Evolutionary conservation across 2,888 invertebrate species (phyloP), one percentile per base, ranked within the genome.

Genomic region (Nesidiocoris tenuis): DNA sequence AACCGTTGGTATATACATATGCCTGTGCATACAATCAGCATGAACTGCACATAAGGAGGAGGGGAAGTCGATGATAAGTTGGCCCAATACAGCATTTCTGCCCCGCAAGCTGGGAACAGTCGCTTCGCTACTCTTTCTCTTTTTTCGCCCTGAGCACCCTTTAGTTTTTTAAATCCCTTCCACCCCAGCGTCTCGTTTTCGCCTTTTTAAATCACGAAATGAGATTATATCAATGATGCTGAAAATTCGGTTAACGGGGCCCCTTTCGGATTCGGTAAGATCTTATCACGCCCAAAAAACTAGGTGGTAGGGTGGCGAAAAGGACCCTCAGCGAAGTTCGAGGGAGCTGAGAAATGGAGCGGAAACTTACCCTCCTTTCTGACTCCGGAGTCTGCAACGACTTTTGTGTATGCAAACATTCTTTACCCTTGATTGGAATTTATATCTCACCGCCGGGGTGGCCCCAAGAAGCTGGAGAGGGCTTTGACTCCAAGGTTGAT

Each of bases 221-320:
- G 70, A 71, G 76, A 76, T 76, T 76, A 76, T 76, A 76, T 71
- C 76, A 71, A 76, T 76, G 76, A 76, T 63, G 76, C 76, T 39
- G 61, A 71, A 76, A 76, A 76, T 76, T 76, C 76, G 63, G 76
- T 76, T 76, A 76, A 57, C 68, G 70, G 75, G 2, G 39, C 71
- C 61, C 71, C 25, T n/a, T n/a, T 21, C 23, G 19, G 7, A 55
- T 17, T 21, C 12, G 39, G 5, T 3, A 39, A 39, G 39, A 12
- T 39, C 39, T 39, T 39, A 39, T 39, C 39, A 39, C 39, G 39
- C 39, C 39, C 39, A 12, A 39, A 39, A 39, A 39, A 39, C 39
- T 39, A 39, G 39, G 12, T 39, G 39, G 12, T 7, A 39, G 39
- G 39, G 39, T 39, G 39, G 39, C 39, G 39, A 39, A 39, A 39